phyloP scores from a whole-genome alignment of 2,113 vertebrate species.

The Grallaria varia region DNA sequence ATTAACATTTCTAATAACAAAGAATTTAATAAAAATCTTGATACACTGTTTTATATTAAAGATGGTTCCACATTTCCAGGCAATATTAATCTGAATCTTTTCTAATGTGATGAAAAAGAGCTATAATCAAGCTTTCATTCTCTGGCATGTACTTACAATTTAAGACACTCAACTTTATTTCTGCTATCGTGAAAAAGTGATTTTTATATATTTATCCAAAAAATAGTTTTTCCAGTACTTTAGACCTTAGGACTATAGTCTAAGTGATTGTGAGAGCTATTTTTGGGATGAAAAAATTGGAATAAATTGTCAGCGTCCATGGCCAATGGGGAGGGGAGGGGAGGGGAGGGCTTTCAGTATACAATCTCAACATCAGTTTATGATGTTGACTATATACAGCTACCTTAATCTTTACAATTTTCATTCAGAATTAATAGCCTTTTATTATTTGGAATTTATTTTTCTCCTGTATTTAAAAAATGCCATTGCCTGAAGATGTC shows the following conservation, averaged over 20 bases:
- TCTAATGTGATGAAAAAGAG: not conserved
- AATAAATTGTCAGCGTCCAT: not conserved
- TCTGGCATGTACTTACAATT: not conserved
- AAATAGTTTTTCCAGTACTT: not conserved
- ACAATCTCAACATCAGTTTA: not conserved
- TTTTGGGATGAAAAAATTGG: not conserved
- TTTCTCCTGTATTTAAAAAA: not conserved
- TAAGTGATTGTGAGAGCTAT: not conserved
- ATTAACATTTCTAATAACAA: not conserved
- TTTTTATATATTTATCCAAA: not conserved
- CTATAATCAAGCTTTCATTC: not conserved
- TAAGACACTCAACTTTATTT: not conserved
- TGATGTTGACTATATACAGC: not conserved
- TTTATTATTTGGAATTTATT: not conserved
- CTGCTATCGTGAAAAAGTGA: not conserved
- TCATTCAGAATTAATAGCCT: not conserved
- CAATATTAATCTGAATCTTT: not conserved
- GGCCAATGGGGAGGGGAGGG: not conserved
- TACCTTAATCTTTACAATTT: not conserved
- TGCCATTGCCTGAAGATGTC: accelerated
- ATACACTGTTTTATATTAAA: not conserved
- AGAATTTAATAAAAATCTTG: not conserved
- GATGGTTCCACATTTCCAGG: not conserved
- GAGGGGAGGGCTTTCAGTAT: not conserved
- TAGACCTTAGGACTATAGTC: not conserved